Evolutionary conservation across 2,888 invertebrate genomes (phyloP).

Genomic region (Nephrotoma appendiculata): DNA sequence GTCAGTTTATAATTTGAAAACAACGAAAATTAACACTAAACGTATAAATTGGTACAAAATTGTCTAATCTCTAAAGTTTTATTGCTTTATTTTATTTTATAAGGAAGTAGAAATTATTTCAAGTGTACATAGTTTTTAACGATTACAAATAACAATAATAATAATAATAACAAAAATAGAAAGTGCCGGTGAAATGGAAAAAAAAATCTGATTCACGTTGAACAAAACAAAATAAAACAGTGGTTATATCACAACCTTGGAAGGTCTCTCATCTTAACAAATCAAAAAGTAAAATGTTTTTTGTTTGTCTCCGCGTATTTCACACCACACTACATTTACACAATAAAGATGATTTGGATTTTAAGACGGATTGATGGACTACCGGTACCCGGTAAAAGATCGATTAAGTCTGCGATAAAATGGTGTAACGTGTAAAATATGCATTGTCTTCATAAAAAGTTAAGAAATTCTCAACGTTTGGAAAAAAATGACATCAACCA

Average conservation of each 20-base stretch:
- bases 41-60: background rate
- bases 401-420: background rate
- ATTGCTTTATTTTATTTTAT: background rate
- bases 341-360: too few relatives aligned
- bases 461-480: background rate
- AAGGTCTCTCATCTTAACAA: background rate
- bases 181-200: background rate
- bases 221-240: too few relatives aligned
- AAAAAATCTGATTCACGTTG: background rate
- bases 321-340: background rate
- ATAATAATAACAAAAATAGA: background rate
- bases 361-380: background rate
- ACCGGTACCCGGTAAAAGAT: background rate
- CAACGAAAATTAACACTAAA: background rate
- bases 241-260: background rate
- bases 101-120: background rate
- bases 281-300: background rate
- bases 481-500: background rate
- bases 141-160: background rate
- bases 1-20: background rate
- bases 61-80: background rate
- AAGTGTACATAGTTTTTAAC: background rate
- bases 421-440: background rate
- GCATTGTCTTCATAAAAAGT: background rate
- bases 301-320: too few relatives aligned